Conservation (phyloP, 2,888 invertebrate species). For the Rhimphoctona megacephalus region DNA sequence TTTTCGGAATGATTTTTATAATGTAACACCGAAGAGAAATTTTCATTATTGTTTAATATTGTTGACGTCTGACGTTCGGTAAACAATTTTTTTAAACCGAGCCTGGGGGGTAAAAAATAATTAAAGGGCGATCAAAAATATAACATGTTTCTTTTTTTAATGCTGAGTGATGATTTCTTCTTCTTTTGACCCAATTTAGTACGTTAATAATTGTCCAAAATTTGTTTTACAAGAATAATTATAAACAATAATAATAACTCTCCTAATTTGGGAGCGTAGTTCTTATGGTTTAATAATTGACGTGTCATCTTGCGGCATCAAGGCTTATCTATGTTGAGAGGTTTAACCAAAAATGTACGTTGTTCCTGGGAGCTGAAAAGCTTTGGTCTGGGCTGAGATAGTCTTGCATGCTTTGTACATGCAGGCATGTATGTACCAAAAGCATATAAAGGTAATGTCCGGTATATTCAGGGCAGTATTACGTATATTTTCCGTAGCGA, state of each 20-base stretch:
- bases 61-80: no score
- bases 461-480: slow-evolving; percentile 9
- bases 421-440: background rate
- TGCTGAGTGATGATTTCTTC: no score
- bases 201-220: no score
- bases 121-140: no score
- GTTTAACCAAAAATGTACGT: background rate
- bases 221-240: background rate
- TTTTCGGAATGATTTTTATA: no score
- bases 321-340: background rate
- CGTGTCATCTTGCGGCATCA: background rate
- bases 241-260: background rate
- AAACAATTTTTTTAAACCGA: no score
- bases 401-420: background rate
- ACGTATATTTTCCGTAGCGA: slow-evolving; percentile 32
- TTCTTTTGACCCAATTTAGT: no score
- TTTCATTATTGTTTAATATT: no score
- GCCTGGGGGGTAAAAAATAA: no score
- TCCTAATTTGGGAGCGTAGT: background rate
- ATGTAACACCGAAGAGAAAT: no score
- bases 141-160: no score
- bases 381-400: background rate
- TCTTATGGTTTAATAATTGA: background rate
- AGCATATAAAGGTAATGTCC: background rate
- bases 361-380: background rate